Evolutionary conservation across 1,140 invertebrate genomes (phyloP), one percentile per base, ranked within the genome.

Genomic region (Sycophila sp.): DNA sequence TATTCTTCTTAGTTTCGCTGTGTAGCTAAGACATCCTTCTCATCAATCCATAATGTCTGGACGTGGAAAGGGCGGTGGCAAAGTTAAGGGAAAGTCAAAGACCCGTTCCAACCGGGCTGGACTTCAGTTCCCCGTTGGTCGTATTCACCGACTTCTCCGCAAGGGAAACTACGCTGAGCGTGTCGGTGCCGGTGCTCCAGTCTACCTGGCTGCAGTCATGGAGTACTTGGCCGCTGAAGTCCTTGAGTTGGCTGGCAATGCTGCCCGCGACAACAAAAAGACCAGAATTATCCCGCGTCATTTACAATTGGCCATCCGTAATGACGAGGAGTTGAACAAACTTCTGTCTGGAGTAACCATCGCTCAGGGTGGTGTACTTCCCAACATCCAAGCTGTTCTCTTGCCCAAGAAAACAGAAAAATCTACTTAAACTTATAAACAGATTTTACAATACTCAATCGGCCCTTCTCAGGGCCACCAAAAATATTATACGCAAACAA

Each of bases 281-380:
- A 87, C 88, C 1, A 87, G 94, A 65, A 93, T 96, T 40, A 92
- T 92, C 62, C 95, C 95, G 0, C 87, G 94, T 55, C 94, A 97
- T 80, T 86, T 96, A 2, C 89, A 95, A 71, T 81, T 96, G 58
- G 95, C 94, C 6, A 92, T 96, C 22, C 88, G 92, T 11, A 53
- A 53, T 26, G 49, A 53, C 24, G 49, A 53, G 26, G 49, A 53
- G 40, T 58, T 74, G 47, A 91, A 92, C 79, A 90, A 90, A 78
- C 81, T 92, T 10, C 78, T 92, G 11, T 86, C 87, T 36, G 89
- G 91, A 69, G 90, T 93, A 0, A 92, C 90, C 19, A 92, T 92
- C 67, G 88, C 90, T 30, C 87, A 91, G 76, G 90, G 91, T 73
- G 91, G 91, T 73, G 91, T 92, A 2, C 73, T 92, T 45, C 91